These are phyloP conservation scores for Eudemis profundana DNA, from an alignment of 2,888 invertebrate species.

Conservation along the genomic window DNA sequence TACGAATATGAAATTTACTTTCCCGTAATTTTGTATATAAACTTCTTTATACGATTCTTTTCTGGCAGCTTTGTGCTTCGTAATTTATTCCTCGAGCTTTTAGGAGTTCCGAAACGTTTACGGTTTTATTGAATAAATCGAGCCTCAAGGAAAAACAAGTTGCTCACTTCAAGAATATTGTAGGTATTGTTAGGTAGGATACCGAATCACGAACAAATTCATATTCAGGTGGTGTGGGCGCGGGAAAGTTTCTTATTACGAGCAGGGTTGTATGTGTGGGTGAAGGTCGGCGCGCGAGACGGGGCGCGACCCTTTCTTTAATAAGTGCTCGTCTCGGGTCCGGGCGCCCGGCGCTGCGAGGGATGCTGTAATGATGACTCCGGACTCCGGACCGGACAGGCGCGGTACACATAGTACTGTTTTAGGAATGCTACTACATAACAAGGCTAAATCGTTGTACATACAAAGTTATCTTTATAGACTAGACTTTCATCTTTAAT, in stretches of 20 bases:
- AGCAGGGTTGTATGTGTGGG: slow-evolving; percentile 3
- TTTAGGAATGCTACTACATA: not conserved
- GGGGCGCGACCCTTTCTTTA: slow-evolving; percentile 40
- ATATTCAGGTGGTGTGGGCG: slow-evolving; percentile 12
- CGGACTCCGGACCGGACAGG: slow-evolving; percentile 17
- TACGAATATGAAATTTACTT: slow-evolving; percentile 58
- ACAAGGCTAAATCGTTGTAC: no score
- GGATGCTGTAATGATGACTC: slow-evolving; percentile 34
- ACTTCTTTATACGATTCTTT: slow-evolving; percentile 12
- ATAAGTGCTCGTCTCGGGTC: slow-evolving; percentile 27
- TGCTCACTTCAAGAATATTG: not conserved
- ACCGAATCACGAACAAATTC: slow-evolving; percentile 17
- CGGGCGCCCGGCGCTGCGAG: slow-evolving; percentile 8
- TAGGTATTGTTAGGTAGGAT: not conserved
- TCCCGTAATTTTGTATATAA: slow-evolving; percentile 26
- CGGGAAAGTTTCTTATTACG: slow-evolving; percentile 16
- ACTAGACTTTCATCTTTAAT: no score
- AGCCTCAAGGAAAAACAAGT: not conserved
- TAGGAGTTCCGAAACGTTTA: not conserved
- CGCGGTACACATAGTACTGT: not conserved
- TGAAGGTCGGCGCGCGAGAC: slow-evolving; percentile 39
- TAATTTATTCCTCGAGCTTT: slow-evolving; percentile 3
- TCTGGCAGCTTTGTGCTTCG: not conserved
- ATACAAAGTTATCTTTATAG: not conserved
- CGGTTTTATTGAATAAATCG: not conserved